A percentile compares a stretch with the other conserved stretches of the same genome.
Conservation (phyloP, 64 coral and sea anemone genomes). For the Actinia tenebrosa region DNA sequence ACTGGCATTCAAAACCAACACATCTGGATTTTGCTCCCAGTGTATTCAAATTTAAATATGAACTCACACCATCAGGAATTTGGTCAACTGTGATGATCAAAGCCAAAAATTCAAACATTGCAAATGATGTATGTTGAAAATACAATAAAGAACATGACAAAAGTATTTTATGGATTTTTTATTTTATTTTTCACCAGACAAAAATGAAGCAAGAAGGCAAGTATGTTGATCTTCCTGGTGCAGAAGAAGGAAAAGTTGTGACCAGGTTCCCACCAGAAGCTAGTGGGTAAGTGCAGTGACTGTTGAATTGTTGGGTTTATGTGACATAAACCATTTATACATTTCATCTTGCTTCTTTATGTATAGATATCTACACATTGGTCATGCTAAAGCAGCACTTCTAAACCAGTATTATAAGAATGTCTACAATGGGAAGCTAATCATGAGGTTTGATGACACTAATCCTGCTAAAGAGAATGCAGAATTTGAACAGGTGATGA, state of each 20-base stretch:
- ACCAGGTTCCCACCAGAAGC: slow-evolving; percentile 98
- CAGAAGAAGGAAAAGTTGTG: slow-evolving; percentile 78
- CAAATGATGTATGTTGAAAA: too few relatives aligned
- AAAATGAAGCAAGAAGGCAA: slow-evolving; percentile 93
- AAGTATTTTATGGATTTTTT: not conserved
- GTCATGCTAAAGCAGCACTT: slow-evolving; percentile 94
- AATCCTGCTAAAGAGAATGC: slow-evolving; percentile 98
- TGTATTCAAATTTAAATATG: too few relatives aligned
- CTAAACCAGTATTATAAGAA: slow-evolving; percentile 96
- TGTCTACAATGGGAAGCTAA: slow-evolving; percentile 78
- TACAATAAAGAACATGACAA: too few relatives aligned
- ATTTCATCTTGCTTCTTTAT: too few relatives aligned
- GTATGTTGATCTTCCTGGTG: slow-evolving; percentile 85
- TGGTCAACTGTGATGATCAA: too few relatives aligned
- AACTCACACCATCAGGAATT: too few relatives aligned
- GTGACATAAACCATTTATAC: too few relatives aligned
- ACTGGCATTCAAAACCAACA: too few relatives aligned
- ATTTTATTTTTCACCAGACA: slow-evolving; percentile 11
- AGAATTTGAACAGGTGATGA: slow-evolving; percentile 82
- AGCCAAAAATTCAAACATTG: not conserved
- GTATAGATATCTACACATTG: slow-evolving; percentile 87
- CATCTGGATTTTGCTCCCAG: too few relatives aligned
- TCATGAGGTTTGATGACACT: slow-evolving; percentile 99
- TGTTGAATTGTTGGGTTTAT: too few relatives aligned
- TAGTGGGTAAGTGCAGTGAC: slow-evolving; percentile 71